Evolutionary conservation across 2,797 vertebrate genomes (phyloP), one percentile per base, ranked within the genome.

Genomic region (Leucoraja ocellata): DNA sequence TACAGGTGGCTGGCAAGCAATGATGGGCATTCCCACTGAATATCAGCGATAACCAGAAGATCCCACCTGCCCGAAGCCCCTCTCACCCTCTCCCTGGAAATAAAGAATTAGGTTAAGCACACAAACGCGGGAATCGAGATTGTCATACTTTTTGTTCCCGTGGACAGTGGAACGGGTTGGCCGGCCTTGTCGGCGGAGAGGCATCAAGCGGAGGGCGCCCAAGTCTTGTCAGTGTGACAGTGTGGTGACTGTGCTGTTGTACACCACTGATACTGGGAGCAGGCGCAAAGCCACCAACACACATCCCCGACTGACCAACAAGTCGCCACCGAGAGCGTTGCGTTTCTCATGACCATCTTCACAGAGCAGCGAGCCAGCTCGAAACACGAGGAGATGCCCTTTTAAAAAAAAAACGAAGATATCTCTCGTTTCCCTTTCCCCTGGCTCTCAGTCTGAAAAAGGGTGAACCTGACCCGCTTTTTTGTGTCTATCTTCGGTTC

Each of bases 251-350:
- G 80, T 28, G 61, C 28, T 16, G 13, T 14, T n/a, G 10, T n/a
- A 63, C 83, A 6, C 83, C 25, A 4, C n/a, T 21, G n/a, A 18
- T 10, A 63, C 84, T 63, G 63, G 63, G 84, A 88, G 84, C 84
- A 88, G n/a, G 84, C 84, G 84, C 84, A 88, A 88, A 88, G 84
- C 28, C 84, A 65, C 61, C 61, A 36, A 6, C 63, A 36, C n/a
- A 18, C 63, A 21, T 36, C 7, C 16, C 84, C 1, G 16, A 1
- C 32, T 88, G 84, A 88, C 84, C 68, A n/a, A 88, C 84, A 88
- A 68, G 63, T 68, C 84, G 36, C 84, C 83, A 28, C 6, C 58
- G 5, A 61, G 8, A 28, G 25, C 18, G n/a, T 10, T 9, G 84
- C 16, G 9, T 21, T 32, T 16, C 32, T 46, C 46, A 46, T 14